A percentile compares a stretch with the other conserved stretches of the same genome.
Evolutionary conservation across 2,113 vertebrate species (phyloP).

Genomic region (Cairina moschata): DNA sequence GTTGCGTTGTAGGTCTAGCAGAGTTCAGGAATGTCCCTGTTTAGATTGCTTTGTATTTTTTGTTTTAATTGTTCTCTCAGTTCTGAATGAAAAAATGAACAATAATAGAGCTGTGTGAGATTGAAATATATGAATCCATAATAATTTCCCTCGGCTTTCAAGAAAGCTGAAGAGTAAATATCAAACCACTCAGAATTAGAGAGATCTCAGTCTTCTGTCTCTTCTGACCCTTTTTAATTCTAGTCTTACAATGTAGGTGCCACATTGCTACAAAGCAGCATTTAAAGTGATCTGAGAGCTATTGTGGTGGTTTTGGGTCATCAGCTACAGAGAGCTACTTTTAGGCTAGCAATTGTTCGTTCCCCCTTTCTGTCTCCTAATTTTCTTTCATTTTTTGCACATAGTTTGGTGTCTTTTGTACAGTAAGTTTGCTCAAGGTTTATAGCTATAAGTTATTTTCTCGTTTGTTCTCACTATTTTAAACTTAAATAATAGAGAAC

Average conservation of each 20-base stretch:
- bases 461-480: constrained; percentile 53
- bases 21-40: constrained; percentile 78
- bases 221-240: constrained; percentile 71
- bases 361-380: constrained; percentile 23
- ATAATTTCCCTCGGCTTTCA: constrained; percentile 81
- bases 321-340: constrained; percentile 64
- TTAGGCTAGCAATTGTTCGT: constrained; percentile 67
- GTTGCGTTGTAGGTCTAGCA: constrained; percentile 73
- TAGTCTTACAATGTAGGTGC: constrained; percentile 70
- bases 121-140: constrained; percentile 84
- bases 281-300: constrained; percentile 77
- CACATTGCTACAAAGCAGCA: constrained; percentile 76
- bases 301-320: constrained; percentile 64
- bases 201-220: constrained; percentile 75
- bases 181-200: constrained; percentile 73
- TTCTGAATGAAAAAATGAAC: constrained; percentile 78
- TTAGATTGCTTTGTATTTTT: constrained; percentile 82
- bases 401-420: constrained; percentile 41
- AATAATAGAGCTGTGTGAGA: constrained; percentile 84
- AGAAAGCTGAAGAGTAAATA: constrained; percentile 77
- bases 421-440: constrained; percentile 33
- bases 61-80: constrained; percentile 80
- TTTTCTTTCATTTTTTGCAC: constrained; percentile 49
- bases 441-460: background rate
- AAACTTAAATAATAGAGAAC: constrained; percentile 11